Percentiles rank a stretch among this genome's conserved stretches.
These are phyloP conservation scores for Grapholita molesta DNA, from an alignment of 1,140 invertebrate genomes.

Conservation along the genomic window DNA sequence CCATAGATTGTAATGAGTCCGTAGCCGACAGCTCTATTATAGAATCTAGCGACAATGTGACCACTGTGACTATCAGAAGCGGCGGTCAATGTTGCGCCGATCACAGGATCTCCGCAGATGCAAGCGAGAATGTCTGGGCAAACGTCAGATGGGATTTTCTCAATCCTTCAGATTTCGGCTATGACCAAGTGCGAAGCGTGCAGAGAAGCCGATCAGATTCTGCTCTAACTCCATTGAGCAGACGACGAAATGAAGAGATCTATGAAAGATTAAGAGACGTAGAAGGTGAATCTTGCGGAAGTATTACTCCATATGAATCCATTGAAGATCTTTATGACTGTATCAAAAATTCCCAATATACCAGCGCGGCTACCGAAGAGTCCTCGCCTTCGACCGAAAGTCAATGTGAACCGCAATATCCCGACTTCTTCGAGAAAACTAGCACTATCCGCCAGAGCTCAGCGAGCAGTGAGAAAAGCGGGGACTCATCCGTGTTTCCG, in stretches of 20 bases:
- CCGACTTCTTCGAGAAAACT: conserved; percentile 62
- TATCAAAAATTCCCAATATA: conserved; percentile 67
- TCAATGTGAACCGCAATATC: conserved; percentile 63
- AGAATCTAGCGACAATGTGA: conserved; percentile 55
- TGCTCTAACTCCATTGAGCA: conserved; percentile 55
- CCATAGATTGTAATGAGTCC: conserved; percentile 57
- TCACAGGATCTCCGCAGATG: conserved; percentile 68
- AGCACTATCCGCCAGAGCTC: conserved; percentile 65
- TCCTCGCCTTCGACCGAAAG: conserved; percentile 65
- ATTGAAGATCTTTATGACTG: conserved; percentile 76
- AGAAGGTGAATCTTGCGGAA: conserved; percentile 63
- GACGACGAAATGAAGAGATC: conserved; percentile 59
- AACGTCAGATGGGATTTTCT: conserved; percentile 75
- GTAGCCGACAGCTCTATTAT: conserved; percentile 47
- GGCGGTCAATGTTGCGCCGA: conserved; percentile 66
- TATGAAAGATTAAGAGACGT: conserved; percentile 64
- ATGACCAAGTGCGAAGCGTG: conserved; percentile 66
- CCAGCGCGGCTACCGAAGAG: conserved; percentile 51
- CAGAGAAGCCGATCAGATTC: conserved; percentile 71
- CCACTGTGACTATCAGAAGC: conserved; percentile 58
- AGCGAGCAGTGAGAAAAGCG: conserved; percentile 67
- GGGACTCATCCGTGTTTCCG: conserved; percentile 66
- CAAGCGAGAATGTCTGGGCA: conserved; percentile 70
- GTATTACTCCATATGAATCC: conserved; percentile 74
- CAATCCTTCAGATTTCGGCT: conserved; percentile 67